These are phyloP conservation scores for Lycaon pictus DNA, from an alignment of 2,113 vertebrate genomes.

Conservation along the genomic window DNA sequence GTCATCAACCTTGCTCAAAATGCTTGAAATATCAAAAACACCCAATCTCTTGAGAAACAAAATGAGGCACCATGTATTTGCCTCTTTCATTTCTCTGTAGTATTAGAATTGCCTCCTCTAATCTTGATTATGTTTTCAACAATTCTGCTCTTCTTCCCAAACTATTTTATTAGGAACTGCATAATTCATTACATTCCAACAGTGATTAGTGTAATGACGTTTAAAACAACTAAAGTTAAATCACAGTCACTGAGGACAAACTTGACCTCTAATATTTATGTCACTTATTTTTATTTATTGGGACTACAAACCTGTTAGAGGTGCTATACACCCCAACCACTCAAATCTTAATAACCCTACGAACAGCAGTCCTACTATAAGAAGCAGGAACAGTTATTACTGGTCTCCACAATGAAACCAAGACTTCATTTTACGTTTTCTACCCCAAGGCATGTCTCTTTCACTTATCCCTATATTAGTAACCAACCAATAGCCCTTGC, in stretches of 20 bases:
- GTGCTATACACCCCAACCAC: not conserved
- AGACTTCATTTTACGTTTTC: not conserved
- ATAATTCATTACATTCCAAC: not conserved
- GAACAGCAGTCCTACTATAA: not conserved
- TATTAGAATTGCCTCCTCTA: not conserved
- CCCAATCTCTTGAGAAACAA: not conserved
- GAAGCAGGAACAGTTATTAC: not conserved
- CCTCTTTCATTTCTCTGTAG: not conserved
- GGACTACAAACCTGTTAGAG: not conserved
- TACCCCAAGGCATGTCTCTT: rapidly evolving
- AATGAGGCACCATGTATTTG: not conserved
- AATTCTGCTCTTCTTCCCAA: not conserved
- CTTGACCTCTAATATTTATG: not conserved
- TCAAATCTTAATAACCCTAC: not conserved
- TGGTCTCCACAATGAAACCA: not conserved
- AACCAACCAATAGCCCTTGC: not conserved
- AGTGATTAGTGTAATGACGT: not conserved
- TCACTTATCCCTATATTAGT: not conserved
- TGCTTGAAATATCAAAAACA: not conserved
- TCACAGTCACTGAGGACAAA: not conserved
- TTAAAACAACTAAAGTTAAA: not conserved
- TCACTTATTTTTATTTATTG: not conserved
- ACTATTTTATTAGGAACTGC: not conserved
- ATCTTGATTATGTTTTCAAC: not conserved
- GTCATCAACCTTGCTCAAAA: not conserved